Evolutionary conservation across 2,888 invertebrate genomes (phyloP), one percentile per base, ranked within the genome.

Genomic region (Plemyria rubiginata): DNA sequence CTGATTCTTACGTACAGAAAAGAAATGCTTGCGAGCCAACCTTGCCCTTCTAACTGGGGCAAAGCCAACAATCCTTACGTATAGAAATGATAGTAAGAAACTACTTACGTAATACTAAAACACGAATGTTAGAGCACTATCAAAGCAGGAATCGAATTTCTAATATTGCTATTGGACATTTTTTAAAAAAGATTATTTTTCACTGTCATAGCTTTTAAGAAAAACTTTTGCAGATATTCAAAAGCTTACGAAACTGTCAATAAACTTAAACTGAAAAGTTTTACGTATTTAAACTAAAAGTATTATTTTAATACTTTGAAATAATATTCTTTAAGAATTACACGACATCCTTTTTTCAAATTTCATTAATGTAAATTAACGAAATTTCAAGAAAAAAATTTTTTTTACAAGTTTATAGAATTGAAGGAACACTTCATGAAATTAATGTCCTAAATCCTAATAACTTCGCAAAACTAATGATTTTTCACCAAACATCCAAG

Each of bases 31-130:
- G 16, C 7, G n/a, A 52, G 6, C 45, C 49, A 60, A 60, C 64
- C 64, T 60, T 64, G 56, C 60, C 64, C 64, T 61, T 60, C 6
- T 56, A 59, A 51, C 54, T 63, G 15, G 60, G 54, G 48, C 55
- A 48, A 54, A 49, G 12, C 50, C 15, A 41, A 15, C 15, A 3
- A 45, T 51, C 38, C 55, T 52, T 56, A 62, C 56, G 48, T 52
- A 56, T 53, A 49, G 43, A 60, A 64, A 55, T 64, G 36, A 53
- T 60, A 60, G 53, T 60, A 13, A 60, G 48, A 45, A 53, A 41
- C 11, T 15, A 43, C 9, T 64, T 64, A 56, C 60, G 56, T 60
- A 64, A 60, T 43, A 49, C 59, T 41, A 40, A 40, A 41, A 13
- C 43, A 53, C 56, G 49, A 60, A 48, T 45, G 22, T 49, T 38